phyloP scores from a whole-genome alignment of 2,888 invertebrate genomes.

The Sabatieria punctata region DNA sequence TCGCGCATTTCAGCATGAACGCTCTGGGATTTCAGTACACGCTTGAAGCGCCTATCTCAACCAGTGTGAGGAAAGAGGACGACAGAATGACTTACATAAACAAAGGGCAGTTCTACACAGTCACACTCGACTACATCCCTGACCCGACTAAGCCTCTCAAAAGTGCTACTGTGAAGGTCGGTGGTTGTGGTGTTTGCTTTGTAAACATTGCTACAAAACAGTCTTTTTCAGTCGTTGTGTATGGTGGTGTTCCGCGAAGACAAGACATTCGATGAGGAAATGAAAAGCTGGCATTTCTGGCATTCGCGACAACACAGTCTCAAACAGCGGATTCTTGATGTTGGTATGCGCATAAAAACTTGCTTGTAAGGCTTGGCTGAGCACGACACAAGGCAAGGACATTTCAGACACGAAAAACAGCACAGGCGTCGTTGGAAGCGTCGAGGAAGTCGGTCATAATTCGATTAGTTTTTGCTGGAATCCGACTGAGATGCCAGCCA shows the following conservation, averaged over 20 bases:
- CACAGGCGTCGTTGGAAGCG: conserved; percentile 80
- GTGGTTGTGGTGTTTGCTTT: neutral
- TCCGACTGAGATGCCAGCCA: conserved; percentile 83
- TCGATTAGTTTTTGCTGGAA: conserved; percentile 98
- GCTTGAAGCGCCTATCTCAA: conserved; percentile 93
- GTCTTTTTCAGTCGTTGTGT: conserved; percentile 65
- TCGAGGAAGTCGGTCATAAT: conserved; percentile 92
- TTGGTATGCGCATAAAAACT: conserved; percentile 41
- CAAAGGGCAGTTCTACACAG: conserved; percentile 54
- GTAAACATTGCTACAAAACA: neutral
- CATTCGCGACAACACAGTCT: conserved; percentile 94
- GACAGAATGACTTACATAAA: conserved; percentile 98
- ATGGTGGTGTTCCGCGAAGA: conserved; percentile 98
- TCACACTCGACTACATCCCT: conserved; percentile 83
- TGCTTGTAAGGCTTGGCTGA: neutral
- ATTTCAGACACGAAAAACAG: conserved; percentile 87
- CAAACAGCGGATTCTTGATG: conserved; percentile 93
- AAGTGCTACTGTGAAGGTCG: conserved; percentile 85
- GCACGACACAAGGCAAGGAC: neutral
- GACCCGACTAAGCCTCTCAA: conserved; percentile 80
- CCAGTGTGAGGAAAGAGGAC: conserved; percentile 89
- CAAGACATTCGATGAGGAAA: conserved; percentile 92
- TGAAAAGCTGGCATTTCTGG: conserved; percentile 98
- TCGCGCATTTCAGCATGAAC: conserved; percentile 54
- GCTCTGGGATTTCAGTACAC: conserved; percentile 84